phyloP scores from a whole-genome alignment of 2,797 vertebrate genomes.

The Melanotaenia trifasciata region DNA sequence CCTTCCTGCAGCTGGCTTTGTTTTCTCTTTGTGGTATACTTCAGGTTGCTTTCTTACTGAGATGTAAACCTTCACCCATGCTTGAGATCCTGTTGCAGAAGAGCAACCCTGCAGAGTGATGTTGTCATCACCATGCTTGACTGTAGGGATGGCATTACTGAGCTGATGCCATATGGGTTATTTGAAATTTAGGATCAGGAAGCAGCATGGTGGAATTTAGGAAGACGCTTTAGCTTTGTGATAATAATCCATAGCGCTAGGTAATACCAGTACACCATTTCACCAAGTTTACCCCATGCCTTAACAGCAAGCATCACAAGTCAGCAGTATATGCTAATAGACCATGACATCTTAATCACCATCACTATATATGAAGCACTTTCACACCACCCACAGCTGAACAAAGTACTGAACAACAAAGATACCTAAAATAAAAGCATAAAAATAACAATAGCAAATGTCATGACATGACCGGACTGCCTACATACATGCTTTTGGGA shows the following conservation, averaged over 20 bases:
- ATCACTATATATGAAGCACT: too few relatives aligned
- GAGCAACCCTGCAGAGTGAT: not conserved
- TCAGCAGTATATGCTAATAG: not conserved
- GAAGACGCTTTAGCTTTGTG: not conserved
- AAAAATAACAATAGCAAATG: too few relatives aligned
- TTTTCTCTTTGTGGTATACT: not conserved
- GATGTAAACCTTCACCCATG: not conserved
- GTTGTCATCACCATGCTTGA: constrained; percentile 1
- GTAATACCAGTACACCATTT: not conserved
- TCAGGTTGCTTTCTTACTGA: not conserved
- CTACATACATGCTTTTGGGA: not conserved
- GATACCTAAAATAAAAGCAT: too few relatives aligned
- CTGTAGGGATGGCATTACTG: constrained; percentile 8
- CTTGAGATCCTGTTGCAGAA: not conserved
- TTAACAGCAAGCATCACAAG: not conserved
- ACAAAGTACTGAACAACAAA: too few relatives aligned
- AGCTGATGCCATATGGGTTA: not conserved
- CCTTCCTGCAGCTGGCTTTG: not conserved
- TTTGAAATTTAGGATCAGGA: not conserved
- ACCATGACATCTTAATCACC: not conserved
- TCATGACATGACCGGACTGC: not conserved
- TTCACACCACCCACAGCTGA: too few relatives aligned
- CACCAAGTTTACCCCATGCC: not conserved
- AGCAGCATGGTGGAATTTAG: not conserved
- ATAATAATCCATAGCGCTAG: not conserved